Base-by-base conservation (phyloP, 2,888 invertebrate genomes). In the Chironomus tentans region DNA sequence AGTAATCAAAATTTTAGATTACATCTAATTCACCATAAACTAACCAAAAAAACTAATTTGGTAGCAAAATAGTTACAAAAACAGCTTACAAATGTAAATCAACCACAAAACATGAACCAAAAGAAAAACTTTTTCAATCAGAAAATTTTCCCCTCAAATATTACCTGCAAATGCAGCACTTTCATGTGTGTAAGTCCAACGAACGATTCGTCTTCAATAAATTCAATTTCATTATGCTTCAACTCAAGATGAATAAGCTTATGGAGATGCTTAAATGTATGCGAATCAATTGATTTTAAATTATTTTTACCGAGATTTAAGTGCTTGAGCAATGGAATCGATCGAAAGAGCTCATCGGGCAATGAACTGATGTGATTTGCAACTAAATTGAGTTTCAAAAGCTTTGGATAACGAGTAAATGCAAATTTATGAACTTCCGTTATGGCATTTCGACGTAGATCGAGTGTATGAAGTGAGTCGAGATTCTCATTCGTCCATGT, bases 401-500 rank as follows among this genome's bases (percentile, higher is more conserved):
- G 78, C 76, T 83, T 82, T 0, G 83, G 82, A 79, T 81, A 84
- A 0, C 78, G 79, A 0, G 70, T 73, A 21, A 84, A 82, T 7
- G 80, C 79, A 1, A 79, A 78, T 0, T 78, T 68, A 3, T 78
- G 77, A 3, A 84, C 73, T 0, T 76, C 68, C 3, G 50, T 77
- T 10, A 84, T 80, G 0, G 75, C 69, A 77, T 84, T 84, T 3
- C 82, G 80, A 7, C 82, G 81, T 15, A 83, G 68, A 78, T 84
- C 83, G 12, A 84, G 77, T 2, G 79, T 77, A 6, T 77, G 77
- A 1, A 84, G 78, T 0, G 80, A 80, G 2, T 77, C 78, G 68
- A 84, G 77, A n/a, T 82, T 81, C 12, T 80, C 79, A 62, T 79
- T 78, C 4, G 82, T 80, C 83, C 83, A 84, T 2, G 82, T 80